Base-by-base conservation (phyloP, 2,113 vertebrate species). In the Lepisosteus osseus region DNA sequence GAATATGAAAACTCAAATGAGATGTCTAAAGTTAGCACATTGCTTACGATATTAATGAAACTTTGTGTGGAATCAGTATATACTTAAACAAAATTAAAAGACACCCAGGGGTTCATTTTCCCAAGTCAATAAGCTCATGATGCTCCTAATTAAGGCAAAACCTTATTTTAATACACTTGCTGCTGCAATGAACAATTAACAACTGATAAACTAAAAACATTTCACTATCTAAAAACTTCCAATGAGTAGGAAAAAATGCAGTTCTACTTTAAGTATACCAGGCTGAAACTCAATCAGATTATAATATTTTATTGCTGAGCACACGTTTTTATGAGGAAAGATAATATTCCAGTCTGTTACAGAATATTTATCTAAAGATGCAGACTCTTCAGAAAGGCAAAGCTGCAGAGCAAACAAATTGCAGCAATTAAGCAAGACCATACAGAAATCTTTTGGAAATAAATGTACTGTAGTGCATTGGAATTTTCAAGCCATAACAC, bases 291-390 rank as follows among this genome's bases (percentile, higher is more conserved):
- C 71, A 70, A 54, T 77, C 54, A 74, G 51, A 78, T 78, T 77
- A 79, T 78, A 83, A 86, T 70, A 72, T 63, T 45, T 83, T 85
- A 76, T 67, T 83, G 87, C 87, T 86, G 83, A 87, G 79, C 45
- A 73, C 65, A 67, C 69, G 56, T 55, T 79, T 81, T 81, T 76
- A 67, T 44, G 71, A 77, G 76, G 77, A 63, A 62, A 51, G 76
- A 80, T 43, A 69, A 70, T 65, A 76, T 70, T 45, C 72, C 81
- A 83, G 61, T 84, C 82, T 79, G 78, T 80, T 80, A 63, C 63
- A 83, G 77, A 80, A 73, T 65, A 66, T 76, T 79, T 83, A 84
- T 86, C 78, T 77, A 59, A 61, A 63, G 63, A 70, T 54, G 72
- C 75, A 84, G 74, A 79, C 74, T 17, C 68, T 75, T 69, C 67